Percentiles rank a stretch among this genome's conserved stretches.
These are phyloP conservation scores for Turnix velox DNA, from an alignment of 2,113 vertebrate species.

Conservation along the genomic window DNA sequence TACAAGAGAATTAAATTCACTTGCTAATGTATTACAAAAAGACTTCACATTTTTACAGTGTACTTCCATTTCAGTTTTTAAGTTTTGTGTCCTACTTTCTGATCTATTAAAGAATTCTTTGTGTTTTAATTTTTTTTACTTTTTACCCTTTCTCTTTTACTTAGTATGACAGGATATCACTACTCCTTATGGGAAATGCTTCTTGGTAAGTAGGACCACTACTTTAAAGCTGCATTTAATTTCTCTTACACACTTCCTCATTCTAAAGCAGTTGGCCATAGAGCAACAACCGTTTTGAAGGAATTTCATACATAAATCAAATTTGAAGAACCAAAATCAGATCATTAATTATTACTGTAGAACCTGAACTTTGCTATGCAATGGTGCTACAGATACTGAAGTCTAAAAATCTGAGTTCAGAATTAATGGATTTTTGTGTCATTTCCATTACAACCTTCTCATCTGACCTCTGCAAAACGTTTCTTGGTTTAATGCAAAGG, in stretches of 20 bases:
- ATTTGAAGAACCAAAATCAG: background rate
- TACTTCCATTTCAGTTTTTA: background rate
- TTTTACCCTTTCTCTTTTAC: background rate
- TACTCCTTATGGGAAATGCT: background rate
- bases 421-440: background rate
- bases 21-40: background rate
- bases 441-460: background rate
- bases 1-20: background rate
- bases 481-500: background rate
- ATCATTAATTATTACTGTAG: background rate
- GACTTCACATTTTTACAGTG: background rate
- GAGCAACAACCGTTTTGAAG: background rate
- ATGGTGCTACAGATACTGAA: background rate
- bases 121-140: conserved; percentile 3
- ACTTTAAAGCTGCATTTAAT: conserved; percentile 4
- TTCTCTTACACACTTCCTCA: background rate
- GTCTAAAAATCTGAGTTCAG: background rate
- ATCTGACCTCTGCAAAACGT: background rate
- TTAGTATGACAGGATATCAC: background rate
- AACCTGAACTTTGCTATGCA: background rate
- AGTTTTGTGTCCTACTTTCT: background rate
- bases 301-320: background rate
- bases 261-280: background rate
- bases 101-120: background rate
- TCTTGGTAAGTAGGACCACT: background rate